phyloP scores from a whole-genome alignment of 2,888 invertebrate species.

The Mantis religiosa region DNA sequence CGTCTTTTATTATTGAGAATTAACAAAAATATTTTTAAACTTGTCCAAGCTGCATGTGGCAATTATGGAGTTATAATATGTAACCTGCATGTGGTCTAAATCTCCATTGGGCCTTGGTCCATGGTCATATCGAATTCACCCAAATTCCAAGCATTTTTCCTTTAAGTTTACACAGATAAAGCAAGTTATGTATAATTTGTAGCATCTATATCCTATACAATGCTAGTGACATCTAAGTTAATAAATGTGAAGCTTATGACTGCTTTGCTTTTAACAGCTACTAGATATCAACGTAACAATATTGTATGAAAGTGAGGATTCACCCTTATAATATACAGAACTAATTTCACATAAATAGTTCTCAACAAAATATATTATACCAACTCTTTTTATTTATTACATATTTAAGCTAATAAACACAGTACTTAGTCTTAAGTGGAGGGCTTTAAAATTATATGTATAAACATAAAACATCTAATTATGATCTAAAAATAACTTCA shows the following conservation, averaged over 20 bases:
- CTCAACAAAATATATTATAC: background rate
- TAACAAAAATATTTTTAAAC: background rate
- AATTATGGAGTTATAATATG: background rate
- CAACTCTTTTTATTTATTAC: background rate
- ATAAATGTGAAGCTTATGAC: background rate
- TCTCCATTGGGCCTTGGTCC: slow-evolving; percentile 10
- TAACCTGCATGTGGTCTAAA: background rate
- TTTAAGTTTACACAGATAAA: slow-evolving; percentile 16
- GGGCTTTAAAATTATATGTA: background rate
- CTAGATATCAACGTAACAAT: background rate
- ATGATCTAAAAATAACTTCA: background rate
- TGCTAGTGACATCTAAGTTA: slow-evolving; percentile 6
- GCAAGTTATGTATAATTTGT: background rate
- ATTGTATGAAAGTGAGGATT: background rate
- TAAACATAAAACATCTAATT: background rate
- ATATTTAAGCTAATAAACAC: background rate
- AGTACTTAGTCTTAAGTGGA: background rate
- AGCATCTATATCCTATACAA: background rate
- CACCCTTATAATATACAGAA: background rate
- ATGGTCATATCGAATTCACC: slow-evolving; percentile 44
- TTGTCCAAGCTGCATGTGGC: background rate
- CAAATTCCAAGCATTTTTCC: slow-evolving; percentile 43
- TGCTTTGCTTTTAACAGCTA: background rate
- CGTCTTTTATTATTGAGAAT: background rate
- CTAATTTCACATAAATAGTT: background rate